These are phyloP conservation scores for Epizoanthus illoricatus DNA, from an alignment of 92 coral and sea anemone species.

Conservation along the genomic window DNA sequence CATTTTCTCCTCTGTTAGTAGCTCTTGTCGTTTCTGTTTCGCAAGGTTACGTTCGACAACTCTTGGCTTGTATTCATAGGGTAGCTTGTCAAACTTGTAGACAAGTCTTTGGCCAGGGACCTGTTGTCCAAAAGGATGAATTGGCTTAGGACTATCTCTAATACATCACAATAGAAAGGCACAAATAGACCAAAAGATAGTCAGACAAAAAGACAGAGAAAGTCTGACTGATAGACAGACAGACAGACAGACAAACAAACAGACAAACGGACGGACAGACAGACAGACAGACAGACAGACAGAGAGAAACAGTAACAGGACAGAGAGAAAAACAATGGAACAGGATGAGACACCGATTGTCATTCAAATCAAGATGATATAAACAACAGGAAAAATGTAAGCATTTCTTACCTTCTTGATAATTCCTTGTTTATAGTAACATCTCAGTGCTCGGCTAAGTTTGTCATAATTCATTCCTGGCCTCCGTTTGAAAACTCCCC, in stretches of 20 bases:
- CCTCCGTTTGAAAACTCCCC: slow-evolving; percentile 88
- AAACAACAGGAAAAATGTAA: not conserved
- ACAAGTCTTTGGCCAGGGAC: slow-evolving; percentile 42
- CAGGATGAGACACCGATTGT: too few species aligned
- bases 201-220: too few species aligned
- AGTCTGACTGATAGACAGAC: too few species aligned
- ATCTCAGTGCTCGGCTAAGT: slow-evolving; percentile 86
- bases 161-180: too few species aligned
- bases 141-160: too few species aligned
- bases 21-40: not conserved
- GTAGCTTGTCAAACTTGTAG: slow-evolving; percentile 33
- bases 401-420: slow-evolving; percentile 72
- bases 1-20: not conserved
- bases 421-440: slow-evolving; percentile 84
- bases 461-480: slow-evolving; percentile 89
- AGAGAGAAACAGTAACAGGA: too few species aligned
- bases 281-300: too few species aligned
- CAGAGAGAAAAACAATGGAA: too few species aligned
- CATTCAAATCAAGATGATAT: too few species aligned
- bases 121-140: not conserved
- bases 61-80: slow-evolving; percentile 26
- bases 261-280: too few species aligned
- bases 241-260: too few species aligned
- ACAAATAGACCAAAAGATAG: too few species aligned
- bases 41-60: not conserved